Evolutionary conservation across 2,113 vertebrate species (phyloP).

Genomic region (Neotoma lepida): DNA sequence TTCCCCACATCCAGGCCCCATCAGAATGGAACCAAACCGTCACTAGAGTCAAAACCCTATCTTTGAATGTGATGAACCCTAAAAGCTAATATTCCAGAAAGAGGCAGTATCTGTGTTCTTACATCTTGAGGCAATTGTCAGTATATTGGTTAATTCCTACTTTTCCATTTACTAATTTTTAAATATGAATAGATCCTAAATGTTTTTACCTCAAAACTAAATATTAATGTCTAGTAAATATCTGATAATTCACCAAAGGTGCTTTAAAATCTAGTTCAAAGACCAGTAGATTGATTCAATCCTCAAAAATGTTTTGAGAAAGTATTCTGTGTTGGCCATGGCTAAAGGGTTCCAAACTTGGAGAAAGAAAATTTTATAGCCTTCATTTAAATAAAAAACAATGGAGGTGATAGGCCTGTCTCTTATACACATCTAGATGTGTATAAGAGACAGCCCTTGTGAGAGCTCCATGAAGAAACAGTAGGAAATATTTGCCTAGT

Average conservation of each 20-base stretch:
- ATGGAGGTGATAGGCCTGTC: background rate
- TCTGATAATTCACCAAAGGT: background rate
- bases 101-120: background rate
- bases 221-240: background rate
- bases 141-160: background rate
- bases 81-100: constrained; percentile 13
- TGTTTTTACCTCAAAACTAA: background rate
- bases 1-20: background rate
- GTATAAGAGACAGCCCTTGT: no score
- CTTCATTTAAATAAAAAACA: background rate
- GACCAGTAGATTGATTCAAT: background rate
- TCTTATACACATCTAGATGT: no score
- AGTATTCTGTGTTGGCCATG: background rate
- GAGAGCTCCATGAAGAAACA: background rate
- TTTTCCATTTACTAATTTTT: background rate
- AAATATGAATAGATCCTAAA: background rate
- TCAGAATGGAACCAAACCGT: background rate
- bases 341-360: background rate
- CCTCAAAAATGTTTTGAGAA: background rate
- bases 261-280: background rate
- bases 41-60: background rate
- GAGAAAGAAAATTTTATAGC: background rate
- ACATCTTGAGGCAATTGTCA: background rate
- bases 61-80: background rate
- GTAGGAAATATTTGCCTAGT: background rate